phyloP scores from a whole-genome alignment of 2,797 vertebrate species.

The Botia almorhae region DNA sequence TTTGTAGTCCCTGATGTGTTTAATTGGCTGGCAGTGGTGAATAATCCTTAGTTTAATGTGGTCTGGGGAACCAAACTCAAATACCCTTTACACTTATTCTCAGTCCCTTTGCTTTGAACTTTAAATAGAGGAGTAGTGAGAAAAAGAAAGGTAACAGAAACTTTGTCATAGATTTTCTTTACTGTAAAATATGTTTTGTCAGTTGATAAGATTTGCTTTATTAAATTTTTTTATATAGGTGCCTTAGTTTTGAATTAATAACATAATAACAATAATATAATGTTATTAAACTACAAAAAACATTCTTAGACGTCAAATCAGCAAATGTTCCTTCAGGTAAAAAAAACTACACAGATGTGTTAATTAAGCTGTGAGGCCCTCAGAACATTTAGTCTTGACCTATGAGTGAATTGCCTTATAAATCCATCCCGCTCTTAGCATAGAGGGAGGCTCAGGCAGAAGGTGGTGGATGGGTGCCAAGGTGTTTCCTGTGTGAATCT shows the following conservation, averaged over 20 bases:
- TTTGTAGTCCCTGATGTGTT: conserved; percentile 40
- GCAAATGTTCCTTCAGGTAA: neutral
- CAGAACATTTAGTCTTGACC: conserved; percentile 19
- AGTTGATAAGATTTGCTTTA: neutral
- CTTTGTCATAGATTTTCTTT: neutral
- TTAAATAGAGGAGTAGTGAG: neutral
- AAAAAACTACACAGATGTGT: neutral
- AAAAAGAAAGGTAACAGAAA: conserved; percentile 15
- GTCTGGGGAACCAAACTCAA: conserved; percentile 7
- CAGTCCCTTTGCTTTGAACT: neutral
- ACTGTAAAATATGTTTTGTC: neutral
- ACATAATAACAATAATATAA: neutral
- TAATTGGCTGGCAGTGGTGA: conserved; percentile 37
- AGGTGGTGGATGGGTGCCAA: conserved; percentile 44
- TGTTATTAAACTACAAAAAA: neutral
- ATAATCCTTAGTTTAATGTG: conserved; percentile 50
- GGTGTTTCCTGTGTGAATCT: conserved; percentile 28
- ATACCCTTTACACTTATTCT: conserved; percentile 6
- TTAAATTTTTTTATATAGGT: neutral
- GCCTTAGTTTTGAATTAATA: no score
- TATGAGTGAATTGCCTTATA: conserved; percentile 8
- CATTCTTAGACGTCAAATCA: neutral
- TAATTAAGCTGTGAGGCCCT: neutral
- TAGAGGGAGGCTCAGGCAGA: conserved; percentile 12
- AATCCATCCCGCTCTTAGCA: conserved; percentile 11